phyloP scores from a whole-genome alignment of 2,797 vertebrate genomes.

The Paguma larvata region DNA sequence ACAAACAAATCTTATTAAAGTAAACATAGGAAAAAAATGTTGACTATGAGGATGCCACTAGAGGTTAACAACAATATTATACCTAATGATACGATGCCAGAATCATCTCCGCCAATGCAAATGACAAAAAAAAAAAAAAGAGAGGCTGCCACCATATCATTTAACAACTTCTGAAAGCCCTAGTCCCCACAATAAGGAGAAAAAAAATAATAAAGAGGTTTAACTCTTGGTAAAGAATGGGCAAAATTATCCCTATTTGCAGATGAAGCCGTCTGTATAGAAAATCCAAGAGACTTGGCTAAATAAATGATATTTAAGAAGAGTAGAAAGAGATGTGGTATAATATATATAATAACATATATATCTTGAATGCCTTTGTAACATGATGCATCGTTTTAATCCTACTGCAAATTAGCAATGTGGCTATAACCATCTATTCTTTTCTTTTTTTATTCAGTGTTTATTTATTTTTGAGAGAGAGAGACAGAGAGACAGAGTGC shows the following conservation, averaged over 20 bases:
- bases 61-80: neutral
- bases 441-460: neutral
- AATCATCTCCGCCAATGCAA: neutral
- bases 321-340: neutral
- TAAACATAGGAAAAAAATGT: neutral
- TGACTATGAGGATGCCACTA: neutral
- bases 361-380: too few relatives aligned
- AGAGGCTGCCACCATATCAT: neutral
- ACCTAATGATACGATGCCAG: neutral
- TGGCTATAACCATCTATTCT: neutral
- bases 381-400: neutral
- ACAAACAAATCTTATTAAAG: neutral
- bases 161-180: neutral
- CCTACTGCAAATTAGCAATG: neutral
- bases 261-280: neutral
- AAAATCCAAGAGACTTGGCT: conserved; percentile 14
- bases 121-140: neutral
- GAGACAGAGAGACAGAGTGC: too few relatives aligned
- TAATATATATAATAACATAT: too few relatives aligned
- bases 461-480: too few relatives aligned
- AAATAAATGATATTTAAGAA: neutral
- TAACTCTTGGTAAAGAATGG: neutral
- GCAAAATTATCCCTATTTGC: neutral
- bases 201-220: neutral
- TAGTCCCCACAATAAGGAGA: too few relatives aligned